Evolutionary conservation across 2,888 invertebrate species (phyloP), one percentile per base, ranked within the genome.

Genomic region (Barypeithes pellucidus): DNA sequence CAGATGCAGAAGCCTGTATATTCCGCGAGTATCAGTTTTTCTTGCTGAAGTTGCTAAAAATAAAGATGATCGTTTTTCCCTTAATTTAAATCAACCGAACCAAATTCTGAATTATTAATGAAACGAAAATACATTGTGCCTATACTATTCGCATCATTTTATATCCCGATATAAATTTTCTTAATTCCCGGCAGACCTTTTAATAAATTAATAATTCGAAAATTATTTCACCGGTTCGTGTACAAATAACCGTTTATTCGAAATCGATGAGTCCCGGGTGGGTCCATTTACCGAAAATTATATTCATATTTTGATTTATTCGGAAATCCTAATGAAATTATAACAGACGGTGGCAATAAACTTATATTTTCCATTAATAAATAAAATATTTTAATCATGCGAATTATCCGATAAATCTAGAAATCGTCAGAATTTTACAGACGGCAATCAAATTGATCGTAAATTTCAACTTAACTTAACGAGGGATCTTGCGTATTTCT

Each of bases 231-330:
- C 41, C 57, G 67, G 43, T 41, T 33, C 29, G 57, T 67, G 59
- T 67, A 59, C 67, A 47, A 65, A 52, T 59, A 18, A 41, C 45
- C 59, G 54, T 41, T 67, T 59, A 59, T 67, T 57, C 59, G 12
- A 8, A 29, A 66, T 54, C 54, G 16, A 52, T 66, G 18, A 24
- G 24, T 61, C 72, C 66, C 67, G 3, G n/a, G 52, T 14, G 72
- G 20, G 4, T n/a, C 36, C 14, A 41, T 60, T 60, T 47, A 9
- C 39, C 63, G 52, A 45, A 65, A 71, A 72, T 43, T 52, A 52
- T 60, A 66, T 41, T 18, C 39, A 57, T 67, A 67, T 60, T 59
- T 67, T 66, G 72, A 72, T 72, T 72, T 67, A 72, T 72, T 50
- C 20, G 54, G 14, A 43, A 33, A 12, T 59, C 52, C 16, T 72